These are phyloP conservation scores for Blastomussa wellsi DNA, from an alignment of 92 coral and sea anemone species.

Conservation along the genomic window DNA sequence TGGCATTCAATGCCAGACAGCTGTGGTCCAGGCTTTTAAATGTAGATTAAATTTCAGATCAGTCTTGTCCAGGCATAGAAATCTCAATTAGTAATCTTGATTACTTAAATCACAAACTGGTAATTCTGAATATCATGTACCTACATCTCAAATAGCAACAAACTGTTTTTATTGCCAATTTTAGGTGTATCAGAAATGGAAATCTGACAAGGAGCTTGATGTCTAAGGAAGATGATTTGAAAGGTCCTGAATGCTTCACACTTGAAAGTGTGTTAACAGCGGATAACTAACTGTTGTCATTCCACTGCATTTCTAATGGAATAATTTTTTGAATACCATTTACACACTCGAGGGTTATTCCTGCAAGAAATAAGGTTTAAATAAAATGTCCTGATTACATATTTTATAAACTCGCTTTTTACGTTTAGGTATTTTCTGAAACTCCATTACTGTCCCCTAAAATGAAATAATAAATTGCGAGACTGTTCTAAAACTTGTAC, in stretches of 20 bases:
- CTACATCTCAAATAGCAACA: no score
- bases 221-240: not conserved
- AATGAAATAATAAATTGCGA: not conserved
- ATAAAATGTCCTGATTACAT: not conserved
- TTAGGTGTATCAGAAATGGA: conserved; percentile 37
- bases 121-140: no score
- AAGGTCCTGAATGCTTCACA: not conserved
- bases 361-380: not conserved
- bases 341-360: not conserved
- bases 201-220: conserved; percentile 27
- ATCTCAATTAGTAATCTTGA: no score
- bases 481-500: not conserved
- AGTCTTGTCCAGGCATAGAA: no score
- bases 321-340: not conserved
- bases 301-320: not conserved
- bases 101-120: not conserved
- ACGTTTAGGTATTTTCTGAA: not conserved
- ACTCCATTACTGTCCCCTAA: not conserved
- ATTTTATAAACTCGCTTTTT: not conserved
- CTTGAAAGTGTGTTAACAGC: not conserved
- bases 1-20: no score
- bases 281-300: not conserved
- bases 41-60: no score
- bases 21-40: no score
- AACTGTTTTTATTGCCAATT: not conserved